Percentiles rank a stretch among this genome's conserved stretches.
Conservation (phyloP, 1,140 invertebrate species). For the Drosophila obscura region DNA sequence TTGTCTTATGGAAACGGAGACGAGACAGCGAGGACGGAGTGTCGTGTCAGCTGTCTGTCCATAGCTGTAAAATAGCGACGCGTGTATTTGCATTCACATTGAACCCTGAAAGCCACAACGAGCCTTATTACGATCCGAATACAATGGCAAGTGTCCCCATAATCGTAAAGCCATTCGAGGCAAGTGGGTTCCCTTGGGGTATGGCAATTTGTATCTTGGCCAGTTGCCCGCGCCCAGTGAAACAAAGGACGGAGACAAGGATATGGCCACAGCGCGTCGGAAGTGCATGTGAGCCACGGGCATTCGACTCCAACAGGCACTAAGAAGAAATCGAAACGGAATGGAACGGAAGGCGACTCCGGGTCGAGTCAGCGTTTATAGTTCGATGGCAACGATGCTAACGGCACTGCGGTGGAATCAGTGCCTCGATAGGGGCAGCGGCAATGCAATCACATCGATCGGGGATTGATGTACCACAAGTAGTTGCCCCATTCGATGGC, state of each 20-base stretch:
- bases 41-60: conserved; percentile 65
- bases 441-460: no score
- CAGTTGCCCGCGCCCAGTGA: conserved; percentile 5
- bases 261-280: conserved; percentile 17
- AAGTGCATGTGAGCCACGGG: conserved; percentile 30
- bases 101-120: conserved; percentile 66
- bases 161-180: conserved; percentile 70
- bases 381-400: no score
- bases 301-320: not conserved
- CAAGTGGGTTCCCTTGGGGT: not conserved
- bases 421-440: no score
- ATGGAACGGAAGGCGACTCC: conserved; percentile 19
- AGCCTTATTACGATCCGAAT: conserved; percentile 48
- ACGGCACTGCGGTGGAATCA: no score
- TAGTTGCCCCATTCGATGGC: no score
- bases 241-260: not conserved
- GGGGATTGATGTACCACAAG: no score
- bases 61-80: conserved; percentile 43
- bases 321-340: conserved; percentile 23
- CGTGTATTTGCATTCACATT: conserved; percentile 71
- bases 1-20: conserved; percentile 11
- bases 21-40: conserved; percentile 6
- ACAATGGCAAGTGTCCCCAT: conserved; percentile 41
- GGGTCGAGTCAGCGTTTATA: no score
- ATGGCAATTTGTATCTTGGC: conserved; percentile 33